Evolutionary conservation across 2,888 invertebrate genomes (phyloP).

Genomic region (Reticulitermes lucifugus): DNA sequence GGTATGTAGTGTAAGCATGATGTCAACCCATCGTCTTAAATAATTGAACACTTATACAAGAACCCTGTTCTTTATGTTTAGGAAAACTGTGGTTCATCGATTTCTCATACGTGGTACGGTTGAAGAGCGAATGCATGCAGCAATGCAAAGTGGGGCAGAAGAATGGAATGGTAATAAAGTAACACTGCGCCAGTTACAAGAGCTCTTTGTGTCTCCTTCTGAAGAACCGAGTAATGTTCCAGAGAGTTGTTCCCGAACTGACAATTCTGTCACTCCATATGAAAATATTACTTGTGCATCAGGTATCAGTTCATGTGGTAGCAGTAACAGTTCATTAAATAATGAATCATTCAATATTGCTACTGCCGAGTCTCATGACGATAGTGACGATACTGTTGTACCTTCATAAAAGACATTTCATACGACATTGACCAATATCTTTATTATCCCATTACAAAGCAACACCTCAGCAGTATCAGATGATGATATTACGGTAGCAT

Average conservation of each 20-base stretch:
- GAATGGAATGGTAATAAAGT: conserved; percentile 64
- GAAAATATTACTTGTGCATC: neutral
- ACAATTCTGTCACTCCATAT: neutral
- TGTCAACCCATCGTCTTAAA: no score
- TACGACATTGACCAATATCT: no score
- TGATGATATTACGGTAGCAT: no score
- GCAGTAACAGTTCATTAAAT: neutral
- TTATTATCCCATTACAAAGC: no score
- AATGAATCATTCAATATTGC: neutral
- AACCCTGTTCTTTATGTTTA: conserved; percentile 58
- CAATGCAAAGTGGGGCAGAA: conserved; percentile 63
- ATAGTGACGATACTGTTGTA: neutral
- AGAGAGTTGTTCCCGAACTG: neutral
- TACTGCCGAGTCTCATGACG: neutral
- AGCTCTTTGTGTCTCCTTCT: conserved; percentile 58
- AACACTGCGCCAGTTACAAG: conserved; percentile 62
- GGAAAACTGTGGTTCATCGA: conserved; percentile 76
- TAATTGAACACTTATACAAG: no score
- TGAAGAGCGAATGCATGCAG: conserved; percentile 74
- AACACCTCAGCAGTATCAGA: no score
- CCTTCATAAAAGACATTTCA: neutral
- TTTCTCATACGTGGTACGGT: conserved; percentile 77
- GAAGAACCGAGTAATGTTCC: neutral
- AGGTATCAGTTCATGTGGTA: neutral
- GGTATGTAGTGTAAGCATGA: no score